These are phyloP conservation scores for Athalia cordata DNA, from an alignment of 2,888 invertebrate genomes.

Conservation along the genomic window DNA sequence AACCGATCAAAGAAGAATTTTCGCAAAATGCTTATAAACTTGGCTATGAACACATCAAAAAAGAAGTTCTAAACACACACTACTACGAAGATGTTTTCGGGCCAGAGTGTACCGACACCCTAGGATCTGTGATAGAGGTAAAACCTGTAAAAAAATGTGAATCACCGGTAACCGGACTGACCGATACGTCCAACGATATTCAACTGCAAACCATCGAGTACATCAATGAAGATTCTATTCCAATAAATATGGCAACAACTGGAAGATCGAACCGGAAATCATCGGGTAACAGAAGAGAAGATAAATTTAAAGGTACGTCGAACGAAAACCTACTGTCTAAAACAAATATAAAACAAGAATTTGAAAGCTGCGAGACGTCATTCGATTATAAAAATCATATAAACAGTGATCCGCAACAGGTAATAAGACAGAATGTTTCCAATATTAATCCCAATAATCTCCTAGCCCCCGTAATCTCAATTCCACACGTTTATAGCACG, in stretches of 20 bases:
- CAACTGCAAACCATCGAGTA: constrained; percentile 4
- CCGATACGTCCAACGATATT: constrained; percentile 18
- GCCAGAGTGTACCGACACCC: constrained; percentile 13
- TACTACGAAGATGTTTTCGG: not conserved
- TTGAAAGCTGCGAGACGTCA: constrained; percentile 48
- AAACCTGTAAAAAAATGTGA: constrained; percentile 11
- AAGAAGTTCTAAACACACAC: not conserved
- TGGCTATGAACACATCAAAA: not conserved
- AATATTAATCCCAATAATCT: not conserved
- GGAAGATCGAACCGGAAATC: constrained; percentile 46
- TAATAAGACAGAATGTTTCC: not conserved
- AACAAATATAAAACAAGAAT: constrained; percentile 59
- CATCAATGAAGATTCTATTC: not conserved
- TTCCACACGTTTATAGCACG: constrained; percentile 56
- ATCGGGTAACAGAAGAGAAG: constrained; percentile 48
- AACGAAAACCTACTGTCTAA: constrained; percentile 50
- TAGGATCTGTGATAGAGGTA: constrained; percentile 28
- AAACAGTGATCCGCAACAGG: constrained; percentile 1
- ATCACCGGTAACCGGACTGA: constrained; percentile 8
- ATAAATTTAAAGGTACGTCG: constrained; percentile 52
- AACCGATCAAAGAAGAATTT: not conserved
- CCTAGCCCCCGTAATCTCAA: not conserved
- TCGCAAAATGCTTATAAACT: not conserved
- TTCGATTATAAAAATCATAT: constrained; percentile 55
- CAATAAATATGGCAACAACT: constrained; percentile 30